These are phyloP conservation scores for Pyrocephalus nanus DNA, from an alignment of 2,797 vertebrate species.

Conservation along the genomic window DNA sequence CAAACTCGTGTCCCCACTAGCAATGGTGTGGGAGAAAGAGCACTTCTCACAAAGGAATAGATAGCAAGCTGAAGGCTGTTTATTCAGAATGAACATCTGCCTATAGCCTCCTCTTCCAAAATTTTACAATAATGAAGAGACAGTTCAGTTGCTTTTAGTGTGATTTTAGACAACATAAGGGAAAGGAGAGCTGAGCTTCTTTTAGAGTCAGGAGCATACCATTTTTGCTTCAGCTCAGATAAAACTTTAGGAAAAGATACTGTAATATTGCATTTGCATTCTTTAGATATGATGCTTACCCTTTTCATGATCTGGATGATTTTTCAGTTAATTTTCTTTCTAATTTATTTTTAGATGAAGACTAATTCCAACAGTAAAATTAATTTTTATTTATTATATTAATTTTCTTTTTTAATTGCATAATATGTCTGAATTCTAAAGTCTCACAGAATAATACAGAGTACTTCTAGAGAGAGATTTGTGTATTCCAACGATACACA, in stretches of 20 bases:
- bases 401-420: not conserved
- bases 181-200: not conserved
- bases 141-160: not conserved
- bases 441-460: not conserved
- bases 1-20: not conserved
- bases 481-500: not conserved
- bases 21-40: not conserved
- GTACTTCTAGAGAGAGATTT: not conserved
- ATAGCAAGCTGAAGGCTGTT: not conserved
- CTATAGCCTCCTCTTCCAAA: not conserved
- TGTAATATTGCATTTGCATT: not conserved
- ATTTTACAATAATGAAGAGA: not conserved
- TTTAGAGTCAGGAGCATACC: not conserved
- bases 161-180: not conserved
- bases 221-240: not conserved
- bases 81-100: not conserved
- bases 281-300: not conserved
- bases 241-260: not conserved
- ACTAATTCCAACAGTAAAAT: not conserved
- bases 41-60: not conserved
- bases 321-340: not conserved
- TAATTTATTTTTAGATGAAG: not conserved
- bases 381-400: not conserved
- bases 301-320: not conserved
- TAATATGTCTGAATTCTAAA: not conserved